Percentiles rank a stretch among this genome's conserved stretches.
Evolutionary conservation across 2,888 invertebrate species (phyloP).

Genomic region (Drosophila planitibia): DNA sequence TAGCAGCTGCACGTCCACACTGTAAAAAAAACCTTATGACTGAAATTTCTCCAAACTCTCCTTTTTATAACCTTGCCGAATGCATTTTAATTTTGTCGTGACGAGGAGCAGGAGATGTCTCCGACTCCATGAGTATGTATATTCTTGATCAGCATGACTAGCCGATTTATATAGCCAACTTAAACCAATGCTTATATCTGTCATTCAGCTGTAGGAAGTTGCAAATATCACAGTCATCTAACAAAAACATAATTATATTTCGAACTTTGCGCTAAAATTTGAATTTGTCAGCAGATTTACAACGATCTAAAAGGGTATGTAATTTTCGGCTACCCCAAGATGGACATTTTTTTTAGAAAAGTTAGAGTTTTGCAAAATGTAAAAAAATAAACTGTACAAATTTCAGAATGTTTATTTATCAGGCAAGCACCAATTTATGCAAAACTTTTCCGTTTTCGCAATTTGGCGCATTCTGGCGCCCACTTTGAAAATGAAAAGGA

Average conservation of each 20-base stretch:
- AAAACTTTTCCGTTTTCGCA: background rate
- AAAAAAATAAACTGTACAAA: background rate
- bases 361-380: background rate
- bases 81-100: background rate
- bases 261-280: background rate
- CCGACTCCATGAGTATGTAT: background rate
- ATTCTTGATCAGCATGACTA: background rate
- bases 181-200: background rate
- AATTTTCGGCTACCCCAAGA: background rate
- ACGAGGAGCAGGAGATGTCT: background rate
- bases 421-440: background rate
- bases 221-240: background rate
- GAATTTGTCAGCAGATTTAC: background rate
- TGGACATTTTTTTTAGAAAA: background rate
- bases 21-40: background rate
- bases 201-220: too few species aligned
- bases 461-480: background rate
- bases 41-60: background rate
- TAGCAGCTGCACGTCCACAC: slow-evolving; percentile 22
- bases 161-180: background rate
- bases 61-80: background rate
- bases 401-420: background rate
- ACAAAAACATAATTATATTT: background rate
- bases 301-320: background rate
- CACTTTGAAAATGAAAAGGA: background rate